A percentile compares a stretch with the other conserved stretches of the same genome.
Evolutionary conservation across 2,113 vertebrate species (phyloP).

Genomic region (Cynocephalus volans): DNA sequence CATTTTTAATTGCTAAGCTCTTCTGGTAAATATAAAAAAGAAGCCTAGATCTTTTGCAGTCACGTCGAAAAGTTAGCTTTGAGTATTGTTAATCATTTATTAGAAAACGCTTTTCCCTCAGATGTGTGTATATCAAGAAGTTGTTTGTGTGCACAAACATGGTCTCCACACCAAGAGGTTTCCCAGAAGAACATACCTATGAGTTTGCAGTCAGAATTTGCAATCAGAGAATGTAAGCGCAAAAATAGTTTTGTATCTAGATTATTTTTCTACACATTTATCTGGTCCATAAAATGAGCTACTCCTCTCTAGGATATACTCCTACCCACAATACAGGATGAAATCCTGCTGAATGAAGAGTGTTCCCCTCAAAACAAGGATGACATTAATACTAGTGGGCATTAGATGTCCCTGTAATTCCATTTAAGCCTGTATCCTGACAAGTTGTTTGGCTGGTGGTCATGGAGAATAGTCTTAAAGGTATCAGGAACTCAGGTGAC

Average conservation of each 20-base stretch:
- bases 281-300: neutral
- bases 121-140: neutral
- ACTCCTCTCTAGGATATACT: neutral
- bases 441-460: neutral
- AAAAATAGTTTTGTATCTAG: neutral
- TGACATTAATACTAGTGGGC: neutral
- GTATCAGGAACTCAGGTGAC: neutral
- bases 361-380: neutral
- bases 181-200: neutral
- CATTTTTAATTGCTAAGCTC: neutral
- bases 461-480: neutral
- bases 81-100: conserved; percentile 65
- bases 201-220: conserved; percentile 46
- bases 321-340: neutral
- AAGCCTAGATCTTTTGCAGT: conserved; percentile 29
- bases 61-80: conserved; percentile 3
- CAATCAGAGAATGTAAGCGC: neutral
- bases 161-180: neutral
- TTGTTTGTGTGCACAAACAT: neutral
- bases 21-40: conserved; percentile 1
- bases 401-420: conserved; percentile 64
- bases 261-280: neutral
- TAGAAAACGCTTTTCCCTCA: conserved; percentile 9
- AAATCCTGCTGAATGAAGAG: neutral
- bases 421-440: neutral